Conservation (phyloP, 2,797 vertebrate species). For the Fringilla coelebs region DNA sequence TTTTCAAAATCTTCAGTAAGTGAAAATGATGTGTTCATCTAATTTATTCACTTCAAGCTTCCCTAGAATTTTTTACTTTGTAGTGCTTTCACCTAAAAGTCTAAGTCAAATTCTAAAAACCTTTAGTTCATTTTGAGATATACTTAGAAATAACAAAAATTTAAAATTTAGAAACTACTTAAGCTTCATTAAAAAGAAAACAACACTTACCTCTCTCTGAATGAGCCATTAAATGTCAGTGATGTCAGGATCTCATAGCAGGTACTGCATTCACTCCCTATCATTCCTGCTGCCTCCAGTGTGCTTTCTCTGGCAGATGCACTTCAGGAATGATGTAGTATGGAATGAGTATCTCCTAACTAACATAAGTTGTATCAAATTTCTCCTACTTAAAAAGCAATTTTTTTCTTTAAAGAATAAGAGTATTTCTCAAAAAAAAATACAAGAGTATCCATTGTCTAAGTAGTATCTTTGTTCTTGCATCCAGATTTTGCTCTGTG, state of each 20-base stretch:
- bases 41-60: not conserved
- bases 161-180: not conserved
- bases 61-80: not conserved
- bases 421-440: not conserved
- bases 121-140: not conserved
- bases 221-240: not conserved
- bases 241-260: not conserved
- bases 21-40: accelerated
- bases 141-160: not conserved
- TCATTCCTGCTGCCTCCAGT: not conserved
- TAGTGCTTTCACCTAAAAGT: not conserved
- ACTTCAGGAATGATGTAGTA: not conserved
- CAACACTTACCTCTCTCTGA: not conserved
- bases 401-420: not conserved
- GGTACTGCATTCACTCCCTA: accelerated
- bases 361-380: not conserved
- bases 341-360: not conserved
- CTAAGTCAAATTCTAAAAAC: not conserved
- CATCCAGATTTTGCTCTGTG: not conserved
- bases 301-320: not conserved
- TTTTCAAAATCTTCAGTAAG: not conserved
- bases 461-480: not conserved
- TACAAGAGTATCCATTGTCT: not conserved
- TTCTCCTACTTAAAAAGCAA: not conserved
- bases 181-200: not conserved